phyloP scores from a whole-genome alignment of 1,140 invertebrate species.

The Leptopilina clavipes region DNA sequence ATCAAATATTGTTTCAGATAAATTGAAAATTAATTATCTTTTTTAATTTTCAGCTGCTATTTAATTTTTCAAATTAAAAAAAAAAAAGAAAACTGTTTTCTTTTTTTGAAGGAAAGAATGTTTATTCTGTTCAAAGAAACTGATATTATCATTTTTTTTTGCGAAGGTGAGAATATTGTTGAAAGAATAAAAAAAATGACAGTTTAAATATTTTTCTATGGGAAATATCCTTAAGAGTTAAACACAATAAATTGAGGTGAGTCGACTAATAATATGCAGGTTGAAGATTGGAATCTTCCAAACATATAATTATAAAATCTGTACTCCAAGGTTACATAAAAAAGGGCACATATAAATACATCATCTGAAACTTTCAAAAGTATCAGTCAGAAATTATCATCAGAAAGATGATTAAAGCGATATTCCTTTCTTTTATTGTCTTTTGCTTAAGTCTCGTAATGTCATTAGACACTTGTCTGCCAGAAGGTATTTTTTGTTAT shows the following conservation, averaged over 20 bases:
- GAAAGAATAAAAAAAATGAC: neutral
- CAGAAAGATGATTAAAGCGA: neutral
- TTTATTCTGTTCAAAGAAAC: no score
- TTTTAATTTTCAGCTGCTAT: no score
- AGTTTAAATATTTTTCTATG: neutral
- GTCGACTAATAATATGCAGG: slow-evolving; percentile 15
- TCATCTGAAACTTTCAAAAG: slow-evolving; percentile 11
- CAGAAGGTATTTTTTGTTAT: slow-evolving; percentile 4
- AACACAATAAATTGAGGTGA: slow-evolving; percentile 10
- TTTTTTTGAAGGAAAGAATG: neutral
- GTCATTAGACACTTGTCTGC: slow-evolving; percentile 8
- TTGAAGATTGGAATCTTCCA: slow-evolving; percentile 10
- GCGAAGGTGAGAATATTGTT: neutral
- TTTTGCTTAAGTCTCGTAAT: neutral
- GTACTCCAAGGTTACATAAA: slow-evolving; percentile 1
- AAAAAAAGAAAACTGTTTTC: neutral
- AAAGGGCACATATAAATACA: slow-evolving; percentile 11
- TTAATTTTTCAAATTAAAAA: neutral
- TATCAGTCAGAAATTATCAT: neutral
- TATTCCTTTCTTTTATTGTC: neutral
- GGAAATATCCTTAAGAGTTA: slow-evolving; percentile 10
- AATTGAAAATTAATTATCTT: no score
- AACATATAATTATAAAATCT: neutral
- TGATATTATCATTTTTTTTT: no score
- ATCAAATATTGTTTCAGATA: no score